These are phyloP conservation scores for Argynnis bischoffii DNA, from an alignment of 2,888 invertebrate species.

Conservation along the genomic window DNA sequence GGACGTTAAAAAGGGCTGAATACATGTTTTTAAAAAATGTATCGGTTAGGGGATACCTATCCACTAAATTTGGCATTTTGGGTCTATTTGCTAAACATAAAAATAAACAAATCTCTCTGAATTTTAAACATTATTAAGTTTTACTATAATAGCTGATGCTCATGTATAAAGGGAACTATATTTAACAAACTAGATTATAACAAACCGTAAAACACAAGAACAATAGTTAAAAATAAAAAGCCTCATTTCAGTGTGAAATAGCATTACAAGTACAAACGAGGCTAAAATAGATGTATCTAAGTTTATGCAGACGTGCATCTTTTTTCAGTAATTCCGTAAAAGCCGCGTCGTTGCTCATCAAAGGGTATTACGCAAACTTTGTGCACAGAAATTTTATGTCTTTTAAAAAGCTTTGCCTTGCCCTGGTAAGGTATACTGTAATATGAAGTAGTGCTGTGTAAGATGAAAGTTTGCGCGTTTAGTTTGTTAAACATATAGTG, in stretches of 20 bases:
- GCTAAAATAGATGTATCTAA: slow-evolving; percentile 16
- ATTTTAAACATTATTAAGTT: no score
- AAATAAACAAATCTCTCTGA: no score
- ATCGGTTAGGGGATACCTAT: no score
- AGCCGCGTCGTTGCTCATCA: slow-evolving; percentile 35
- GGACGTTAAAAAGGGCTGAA: no score
- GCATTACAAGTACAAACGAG: slow-evolving; percentile 14
- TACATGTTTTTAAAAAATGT: no score
- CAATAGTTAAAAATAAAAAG: neutral
- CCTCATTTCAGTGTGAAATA: slow-evolving; percentile 1
- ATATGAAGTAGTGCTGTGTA: slow-evolving; percentile 4
- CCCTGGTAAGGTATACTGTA: slow-evolving; percentile 20
- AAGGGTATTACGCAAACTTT: slow-evolving; percentile 40
- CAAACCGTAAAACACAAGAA: neutral
- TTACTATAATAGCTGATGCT: no score
- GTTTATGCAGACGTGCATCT: slow-evolving; percentile 28
- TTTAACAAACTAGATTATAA: no score
- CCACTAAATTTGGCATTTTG: no score
- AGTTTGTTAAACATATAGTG: neutral
- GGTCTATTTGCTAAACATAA: no score
- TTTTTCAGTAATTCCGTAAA: slow-evolving; percentile 41
- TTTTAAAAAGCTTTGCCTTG: slow-evolving; percentile 34
- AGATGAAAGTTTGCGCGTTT: neutral
- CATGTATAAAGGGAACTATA: no score
- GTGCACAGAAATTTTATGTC: slow-evolving; percentile 35